Conservation (phyloP, 2,113 vertebrate genomes). For the Chlorodrepanis virens region DNA sequence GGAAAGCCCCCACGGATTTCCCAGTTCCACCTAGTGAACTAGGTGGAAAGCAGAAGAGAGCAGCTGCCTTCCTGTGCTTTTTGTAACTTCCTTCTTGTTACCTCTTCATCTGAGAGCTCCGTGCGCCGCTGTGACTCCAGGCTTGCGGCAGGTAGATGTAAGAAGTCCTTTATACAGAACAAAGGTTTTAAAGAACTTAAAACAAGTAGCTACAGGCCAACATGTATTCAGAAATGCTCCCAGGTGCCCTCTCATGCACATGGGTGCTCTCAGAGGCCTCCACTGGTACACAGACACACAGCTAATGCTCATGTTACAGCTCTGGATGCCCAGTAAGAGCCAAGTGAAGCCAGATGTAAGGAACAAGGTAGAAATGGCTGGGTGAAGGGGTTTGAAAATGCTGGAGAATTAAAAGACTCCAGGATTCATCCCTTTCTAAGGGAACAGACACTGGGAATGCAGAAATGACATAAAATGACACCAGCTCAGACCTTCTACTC, state of each 20-base stretch:
- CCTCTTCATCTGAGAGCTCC: conserved; percentile 76
- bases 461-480: not conserved
- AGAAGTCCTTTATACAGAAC: conserved; percentile 85
- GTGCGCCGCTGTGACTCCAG: conserved; percentile 74
- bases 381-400: not conserved
- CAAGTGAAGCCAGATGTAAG: not conserved
- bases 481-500: not conserved
- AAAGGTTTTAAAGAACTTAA: conserved; percentile 65
- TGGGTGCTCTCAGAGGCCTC: not conserved
- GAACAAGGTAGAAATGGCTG: not conserved
- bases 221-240: not conserved
- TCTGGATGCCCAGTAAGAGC: not conserved
- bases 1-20: not conserved
- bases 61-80: not conserved
- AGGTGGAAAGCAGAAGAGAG: not conserved
- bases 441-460: not conserved
- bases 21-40: not conserved
- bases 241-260: not conserved
- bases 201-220: not conserved
- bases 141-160: conserved; percentile 81
- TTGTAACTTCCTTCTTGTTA: conserved; percentile 63
- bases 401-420: not conserved
- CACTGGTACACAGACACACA: not conserved
- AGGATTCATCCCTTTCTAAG: not conserved
- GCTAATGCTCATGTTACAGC: not conserved